Conservation (phyloP, 1,140 invertebrate genomes). For the Lepidurus arcticus region DNA sequence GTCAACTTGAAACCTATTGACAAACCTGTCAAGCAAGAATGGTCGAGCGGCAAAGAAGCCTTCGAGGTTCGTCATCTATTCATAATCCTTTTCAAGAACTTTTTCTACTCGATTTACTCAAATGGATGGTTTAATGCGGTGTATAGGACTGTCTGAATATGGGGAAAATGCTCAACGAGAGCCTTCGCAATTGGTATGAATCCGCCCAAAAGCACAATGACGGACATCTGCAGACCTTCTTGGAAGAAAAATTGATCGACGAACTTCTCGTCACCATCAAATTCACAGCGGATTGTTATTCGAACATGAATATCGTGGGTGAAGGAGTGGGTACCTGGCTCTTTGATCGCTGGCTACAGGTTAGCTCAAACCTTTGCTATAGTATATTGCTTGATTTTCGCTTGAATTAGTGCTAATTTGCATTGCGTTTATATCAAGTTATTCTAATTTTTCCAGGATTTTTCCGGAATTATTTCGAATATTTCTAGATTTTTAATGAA, state of each 20-base stretch:
- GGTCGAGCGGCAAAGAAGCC: conserved; percentile 59
- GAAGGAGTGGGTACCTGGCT: conserved; percentile 65
- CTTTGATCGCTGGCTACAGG: conserved; percentile 50
- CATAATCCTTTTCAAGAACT: background rate
- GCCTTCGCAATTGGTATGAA: conserved; percentile 60
- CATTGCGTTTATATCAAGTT: too few relatives aligned
- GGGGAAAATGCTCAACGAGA: conserved; percentile 43
- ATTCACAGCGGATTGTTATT: conserved; percentile 61
- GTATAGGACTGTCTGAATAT: conserved; percentile 12
- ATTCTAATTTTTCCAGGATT: too few relatives aligned
- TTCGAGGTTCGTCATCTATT: conserved; percentile 23
- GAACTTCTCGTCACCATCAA: conserved; percentile 73
- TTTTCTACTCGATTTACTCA: background rate
- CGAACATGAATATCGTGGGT: conserved; percentile 63
- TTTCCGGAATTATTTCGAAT: too few relatives aligned
- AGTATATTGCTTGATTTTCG: background rate
- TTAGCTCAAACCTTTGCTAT: background rate
- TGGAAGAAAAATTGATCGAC: conserved; percentile 63
- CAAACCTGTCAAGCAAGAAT: conserved; percentile 56
- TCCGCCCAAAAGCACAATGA: conserved; percentile 60
- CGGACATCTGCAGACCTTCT: conserved; percentile 62
- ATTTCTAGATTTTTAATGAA: too few relatives aligned
- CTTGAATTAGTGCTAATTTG: background rate
- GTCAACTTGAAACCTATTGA: conserved; percentile 53
- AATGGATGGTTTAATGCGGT: conserved; percentile 15